A percentile compares a stretch with the other conserved stretches of the same genome.
Conservation (phyloP, 30 jellyfish, hydroid and myxozoan species). For the Phacellophora camtschatica region DNA sequence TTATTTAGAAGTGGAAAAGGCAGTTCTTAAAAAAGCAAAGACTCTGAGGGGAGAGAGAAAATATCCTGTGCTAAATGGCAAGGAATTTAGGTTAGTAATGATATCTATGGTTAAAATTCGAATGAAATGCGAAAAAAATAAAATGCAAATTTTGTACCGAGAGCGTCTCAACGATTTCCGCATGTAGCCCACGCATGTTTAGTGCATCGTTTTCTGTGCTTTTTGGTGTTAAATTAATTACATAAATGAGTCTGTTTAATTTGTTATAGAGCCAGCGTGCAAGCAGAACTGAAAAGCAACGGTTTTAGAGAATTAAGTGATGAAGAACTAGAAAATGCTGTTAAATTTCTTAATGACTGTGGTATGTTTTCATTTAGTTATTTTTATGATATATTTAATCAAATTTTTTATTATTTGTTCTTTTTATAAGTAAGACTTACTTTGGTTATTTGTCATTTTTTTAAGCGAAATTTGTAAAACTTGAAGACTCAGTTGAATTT, state of each 20-base stretch:
- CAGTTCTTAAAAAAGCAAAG: conserved; percentile 44
- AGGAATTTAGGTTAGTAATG: conserved; percentile 56
- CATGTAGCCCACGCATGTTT: too few relatives aligned
- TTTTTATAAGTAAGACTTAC: background rate
- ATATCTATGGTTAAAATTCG: too few relatives aligned
- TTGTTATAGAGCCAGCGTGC: conserved; percentile 51
- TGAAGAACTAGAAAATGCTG: conserved; percentile 92
- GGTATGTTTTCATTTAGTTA: conserved; percentile 41
- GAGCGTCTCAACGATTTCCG: too few relatives aligned
- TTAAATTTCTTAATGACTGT: conserved; percentile 78
- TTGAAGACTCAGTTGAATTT: too few relatives aligned
- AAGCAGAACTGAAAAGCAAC: conserved; percentile 33
- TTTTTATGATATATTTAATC: background rate
- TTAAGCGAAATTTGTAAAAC: too few relatives aligned
- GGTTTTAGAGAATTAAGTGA: conserved; percentile 43
- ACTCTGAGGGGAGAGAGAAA: conserved; percentile 12
- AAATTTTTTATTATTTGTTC: background rate
- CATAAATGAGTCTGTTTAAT: background rate
- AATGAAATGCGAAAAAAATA: too few relatives aligned
- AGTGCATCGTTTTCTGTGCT: too few relatives aligned
- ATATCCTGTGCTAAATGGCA: conserved; percentile 74
- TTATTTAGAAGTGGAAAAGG: conserved; percentile 83
- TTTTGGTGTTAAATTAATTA: too few relatives aligned
- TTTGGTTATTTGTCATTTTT: background rate
- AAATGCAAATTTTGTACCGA: too few relatives aligned